Evolutionary conservation across 1,140 invertebrate genomes (phyloP).

Genomic region (Spodoptera litura): DNA sequence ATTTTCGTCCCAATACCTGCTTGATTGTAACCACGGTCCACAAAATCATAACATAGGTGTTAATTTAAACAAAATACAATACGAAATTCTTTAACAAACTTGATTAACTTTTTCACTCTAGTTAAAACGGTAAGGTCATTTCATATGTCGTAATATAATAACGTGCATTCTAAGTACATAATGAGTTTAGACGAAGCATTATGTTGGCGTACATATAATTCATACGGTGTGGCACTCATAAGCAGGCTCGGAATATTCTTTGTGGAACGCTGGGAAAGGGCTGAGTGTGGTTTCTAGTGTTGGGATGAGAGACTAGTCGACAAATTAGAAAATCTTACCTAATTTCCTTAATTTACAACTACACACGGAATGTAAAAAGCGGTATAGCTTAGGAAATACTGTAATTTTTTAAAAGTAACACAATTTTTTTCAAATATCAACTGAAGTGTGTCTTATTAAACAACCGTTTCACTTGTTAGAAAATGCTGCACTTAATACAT

Average conservation of each 20-base stretch:
- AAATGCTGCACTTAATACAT: constrained; percentile 1
- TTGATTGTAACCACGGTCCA: too few species aligned
- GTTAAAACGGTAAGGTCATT: constrained; percentile 27
- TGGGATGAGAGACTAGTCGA: too few species aligned
- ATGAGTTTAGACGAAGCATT: constrained; percentile 32
- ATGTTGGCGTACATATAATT: constrained; percentile 17
- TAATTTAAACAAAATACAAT: not conserved
- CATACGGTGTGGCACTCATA: constrained; percentile 15
- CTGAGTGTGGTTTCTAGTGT: constrained; percentile 36
- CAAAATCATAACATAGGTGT: too few species aligned
- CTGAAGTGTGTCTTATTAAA: too few species aligned
- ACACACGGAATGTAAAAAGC: too few species aligned
- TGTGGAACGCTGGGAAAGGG: constrained; percentile 40
- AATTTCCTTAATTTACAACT: too few species aligned
- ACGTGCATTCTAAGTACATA: constrained; percentile 31
- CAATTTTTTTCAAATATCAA: too few species aligned
- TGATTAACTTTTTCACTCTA: constrained; percentile 38
- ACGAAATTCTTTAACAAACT: too few species aligned
- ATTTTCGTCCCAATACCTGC: too few species aligned
- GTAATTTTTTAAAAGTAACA: too few species aligned
- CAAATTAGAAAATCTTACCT: too few species aligned
- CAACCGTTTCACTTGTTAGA: not conserved
- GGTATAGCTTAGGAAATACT: too few species aligned
- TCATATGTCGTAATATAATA: constrained; percentile 24
- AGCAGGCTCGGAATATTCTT: constrained; percentile 45